These are phyloP conservation scores for Antennarius striatus DNA, from an alignment of 2,113 vertebrate genomes.

Conservation along the genomic window DNA sequence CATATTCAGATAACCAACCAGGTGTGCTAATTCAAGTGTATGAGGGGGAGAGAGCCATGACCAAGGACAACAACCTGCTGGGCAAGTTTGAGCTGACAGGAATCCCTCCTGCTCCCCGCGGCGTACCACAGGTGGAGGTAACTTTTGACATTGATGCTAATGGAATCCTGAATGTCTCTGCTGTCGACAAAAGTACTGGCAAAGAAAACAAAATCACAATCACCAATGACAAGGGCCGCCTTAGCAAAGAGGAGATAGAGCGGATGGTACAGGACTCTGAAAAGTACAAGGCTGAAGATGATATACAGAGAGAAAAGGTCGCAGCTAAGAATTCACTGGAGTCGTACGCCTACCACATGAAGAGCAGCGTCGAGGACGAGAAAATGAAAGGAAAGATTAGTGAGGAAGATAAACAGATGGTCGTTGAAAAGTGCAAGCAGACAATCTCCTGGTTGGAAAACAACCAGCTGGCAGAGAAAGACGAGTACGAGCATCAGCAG, in stretches of 20 bases:
- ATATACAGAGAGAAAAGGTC: constrained; percentile 66
- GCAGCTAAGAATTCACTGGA: constrained; percentile 69
- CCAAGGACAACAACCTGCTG: constrained; percentile 75
- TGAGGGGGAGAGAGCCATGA: constrained; percentile 76
- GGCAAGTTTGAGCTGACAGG: constrained; percentile 75
- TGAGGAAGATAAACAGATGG: constrained; percentile 67
- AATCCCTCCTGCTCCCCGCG: constrained; percentile 67
- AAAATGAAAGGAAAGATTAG: constrained; percentile 68
- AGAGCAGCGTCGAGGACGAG: constrained; percentile 69
- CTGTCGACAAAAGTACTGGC: constrained; percentile 68
- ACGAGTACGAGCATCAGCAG: constrained; percentile 70
- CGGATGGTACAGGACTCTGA: constrained; percentile 73
- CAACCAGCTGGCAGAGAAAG: constrained; percentile 75
- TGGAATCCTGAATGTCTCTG: constrained; percentile 70
- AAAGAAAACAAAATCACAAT: constrained; percentile 78
- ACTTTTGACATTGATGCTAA: constrained; percentile 73
- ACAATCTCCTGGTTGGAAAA: constrained; percentile 71
- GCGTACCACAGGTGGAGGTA: constrained; percentile 67
- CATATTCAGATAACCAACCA: constrained; percentile 73
- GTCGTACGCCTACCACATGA: constrained; percentile 71
- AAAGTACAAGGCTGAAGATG: constrained; percentile 72
- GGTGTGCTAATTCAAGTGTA: constrained; percentile 71
- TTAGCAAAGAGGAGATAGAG: constrained; percentile 74
- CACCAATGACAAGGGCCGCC: constrained; percentile 72
- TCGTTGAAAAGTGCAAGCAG: constrained; percentile 72